These are phyloP conservation scores for Asarcornis scutulata DNA, from an alignment of 2,113 vertebrate species.

Conservation along the genomic window DNA sequence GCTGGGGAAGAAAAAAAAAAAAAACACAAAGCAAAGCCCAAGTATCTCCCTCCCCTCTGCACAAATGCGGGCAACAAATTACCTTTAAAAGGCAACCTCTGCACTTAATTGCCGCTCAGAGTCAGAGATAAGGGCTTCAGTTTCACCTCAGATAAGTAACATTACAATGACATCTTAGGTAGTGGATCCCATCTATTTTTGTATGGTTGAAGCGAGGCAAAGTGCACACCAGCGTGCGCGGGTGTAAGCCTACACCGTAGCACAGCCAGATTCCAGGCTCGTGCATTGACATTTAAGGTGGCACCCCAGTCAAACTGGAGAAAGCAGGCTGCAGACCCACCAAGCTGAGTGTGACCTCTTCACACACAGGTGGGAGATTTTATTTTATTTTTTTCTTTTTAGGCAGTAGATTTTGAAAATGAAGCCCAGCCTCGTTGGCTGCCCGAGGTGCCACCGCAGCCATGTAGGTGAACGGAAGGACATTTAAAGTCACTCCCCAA, in stretches of 20 bases:
- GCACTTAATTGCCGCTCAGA: not conserved
- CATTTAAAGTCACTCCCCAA: not conserved
- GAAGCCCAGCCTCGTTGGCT: not conserved
- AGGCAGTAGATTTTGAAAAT: fast-evolving
- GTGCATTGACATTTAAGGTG: conserved; percentile 55
- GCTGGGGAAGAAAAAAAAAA: not conserved
- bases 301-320: not conserved
- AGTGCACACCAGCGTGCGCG: conserved; percentile 29
- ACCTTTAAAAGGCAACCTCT: conserved; percentile 55
- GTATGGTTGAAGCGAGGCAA: conserved; percentile 9
- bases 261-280: conserved; percentile 23
- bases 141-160: conserved; percentile 50
- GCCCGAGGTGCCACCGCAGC: not conserved
- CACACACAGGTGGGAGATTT: fast-evolving
- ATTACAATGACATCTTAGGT: conserved; percentile 44
- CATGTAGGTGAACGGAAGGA: no score
- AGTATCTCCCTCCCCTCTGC: not conserved
- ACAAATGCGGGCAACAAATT: not conserved
- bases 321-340: not conserved
- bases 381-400: not conserved
- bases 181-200: conserved; percentile 59
- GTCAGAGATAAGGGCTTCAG: conserved; percentile 29
- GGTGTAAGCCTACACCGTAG: conserved; percentile 65
- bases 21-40: not conserved
- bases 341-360: not conserved